Evolutionary conservation across 2,797 vertebrate species (phyloP).

Genomic region (Phaenicophaeus curvirostris): DNA sequence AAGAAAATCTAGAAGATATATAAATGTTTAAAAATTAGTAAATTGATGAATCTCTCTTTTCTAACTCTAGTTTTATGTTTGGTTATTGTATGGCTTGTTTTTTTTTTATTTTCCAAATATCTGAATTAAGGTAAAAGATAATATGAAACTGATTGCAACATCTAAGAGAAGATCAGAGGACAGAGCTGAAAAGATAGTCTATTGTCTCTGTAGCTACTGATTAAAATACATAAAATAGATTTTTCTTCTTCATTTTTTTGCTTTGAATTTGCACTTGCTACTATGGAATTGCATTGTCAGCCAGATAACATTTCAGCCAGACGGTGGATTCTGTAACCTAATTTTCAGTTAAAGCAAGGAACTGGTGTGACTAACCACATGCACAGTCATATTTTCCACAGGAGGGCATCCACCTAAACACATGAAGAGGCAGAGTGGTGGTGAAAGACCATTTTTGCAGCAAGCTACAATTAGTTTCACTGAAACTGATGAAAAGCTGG

Average conservation of each 20-base stretch:
- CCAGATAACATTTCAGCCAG: background rate
- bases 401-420: background rate
- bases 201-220: background rate
- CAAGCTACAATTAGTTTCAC: background rate
- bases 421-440: fast-evolving
- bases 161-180: background rate
- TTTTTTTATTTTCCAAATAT: background rate
- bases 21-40: background rate
- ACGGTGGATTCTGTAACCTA: background rate
- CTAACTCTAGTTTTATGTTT: background rate
- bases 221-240: background rate
- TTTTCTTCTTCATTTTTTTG: background rate
- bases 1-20: background rate
- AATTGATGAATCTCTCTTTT: background rate
- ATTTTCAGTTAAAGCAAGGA: background rate
- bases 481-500: background rate
- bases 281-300: background rate
- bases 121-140: background rate
- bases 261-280: background rate
- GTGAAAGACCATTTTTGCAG: background rate
- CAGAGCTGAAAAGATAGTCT: background rate
- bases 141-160: background rate
- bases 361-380: background rate
- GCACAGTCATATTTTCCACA: background rate
- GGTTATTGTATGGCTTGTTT: fast-evolving